Evolutionary conservation across 2,113 vertebrate genomes (phyloP), one percentile per base, ranked within the genome.

Genomic region (Proteles cristata): DNA sequence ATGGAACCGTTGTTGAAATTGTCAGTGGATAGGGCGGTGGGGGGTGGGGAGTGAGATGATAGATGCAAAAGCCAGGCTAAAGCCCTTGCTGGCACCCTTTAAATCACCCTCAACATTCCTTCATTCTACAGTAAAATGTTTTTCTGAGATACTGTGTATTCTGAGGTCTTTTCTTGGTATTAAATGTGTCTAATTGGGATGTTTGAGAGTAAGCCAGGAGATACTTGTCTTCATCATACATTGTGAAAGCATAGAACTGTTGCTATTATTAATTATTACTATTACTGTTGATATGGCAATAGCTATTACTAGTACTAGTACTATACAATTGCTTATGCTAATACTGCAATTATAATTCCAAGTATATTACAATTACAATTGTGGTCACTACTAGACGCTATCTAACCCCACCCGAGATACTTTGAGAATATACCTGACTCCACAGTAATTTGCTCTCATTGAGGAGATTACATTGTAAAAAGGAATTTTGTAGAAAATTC

Each of bases 11-110:
- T 61, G 39, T 45, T 16, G 58, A 23, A 84, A 84, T 1, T 23
- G 9, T 50, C 43, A 71, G 39, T 21, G 11, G 6, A 14, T 21
- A 31, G 11, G 5, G 5, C 17, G 0, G 6, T 21, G 3, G 1
- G 26, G 45, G 45, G 5, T 48, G 45, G 45, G 45, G 45, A 48
- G 45, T 39, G 45, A 23, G 26, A 10, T 63, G 16, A 63, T 9
- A 50, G 23, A 15, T 4, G 17, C 21, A 82, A 76, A 65, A 35
- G 23, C 48, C 11, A 63, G 25, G 7, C 43, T 65, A 55, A 76
- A 35, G 11, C 10, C 17, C 58, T 43, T 35, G 33, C 11, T 76
- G 48, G 2, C 43, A 28, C 14, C 11, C 43, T 53, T 50, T 43
- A 25, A 17, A 31, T 39, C 39, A 33, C 7, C 11, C 43, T 43